phyloP scores from a whole-genome alignment of 2,797 vertebrate species.

The Melopsittacus undulatus region DNA sequence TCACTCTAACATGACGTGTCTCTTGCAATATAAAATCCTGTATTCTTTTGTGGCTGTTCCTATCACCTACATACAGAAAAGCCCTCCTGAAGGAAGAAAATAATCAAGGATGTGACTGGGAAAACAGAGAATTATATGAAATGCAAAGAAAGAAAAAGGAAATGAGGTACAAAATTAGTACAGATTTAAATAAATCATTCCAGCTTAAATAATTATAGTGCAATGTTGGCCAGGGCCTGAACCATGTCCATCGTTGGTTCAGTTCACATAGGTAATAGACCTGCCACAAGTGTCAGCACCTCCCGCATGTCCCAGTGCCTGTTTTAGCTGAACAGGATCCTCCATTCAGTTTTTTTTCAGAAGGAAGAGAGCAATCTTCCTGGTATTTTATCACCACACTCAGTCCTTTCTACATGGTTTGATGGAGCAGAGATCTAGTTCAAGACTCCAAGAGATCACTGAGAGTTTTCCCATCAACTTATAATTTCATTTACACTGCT shows the following conservation, averaged over 20 bases:
- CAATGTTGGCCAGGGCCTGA: background rate
- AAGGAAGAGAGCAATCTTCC: background rate
- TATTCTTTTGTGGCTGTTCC: background rate
- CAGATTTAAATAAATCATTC: background rate
- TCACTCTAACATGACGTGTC: background rate
- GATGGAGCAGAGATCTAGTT: background rate
- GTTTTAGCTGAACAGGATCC: background rate
- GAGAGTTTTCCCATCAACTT: background rate
- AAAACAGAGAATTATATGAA: background rate
- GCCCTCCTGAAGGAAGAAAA: background rate
- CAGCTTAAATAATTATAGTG: background rate
- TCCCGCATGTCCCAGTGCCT: background rate
- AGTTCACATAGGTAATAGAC: background rate
- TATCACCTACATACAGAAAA: background rate
- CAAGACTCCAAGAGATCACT: background rate
- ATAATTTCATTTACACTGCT: background rate
- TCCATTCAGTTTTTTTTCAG: background rate
- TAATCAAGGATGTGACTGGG: background rate
- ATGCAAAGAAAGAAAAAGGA: background rate
- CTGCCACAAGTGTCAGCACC: background rate
- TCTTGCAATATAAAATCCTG: background rate
- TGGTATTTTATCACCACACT: background rate
- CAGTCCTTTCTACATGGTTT: background rate
- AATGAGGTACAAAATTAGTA: background rate
- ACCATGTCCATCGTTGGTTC: background rate